Evolutionary conservation across 2,888 invertebrate genomes (phyloP), one percentile per base, ranked within the genome.

Genomic region (Melipona beecheii): DNA sequence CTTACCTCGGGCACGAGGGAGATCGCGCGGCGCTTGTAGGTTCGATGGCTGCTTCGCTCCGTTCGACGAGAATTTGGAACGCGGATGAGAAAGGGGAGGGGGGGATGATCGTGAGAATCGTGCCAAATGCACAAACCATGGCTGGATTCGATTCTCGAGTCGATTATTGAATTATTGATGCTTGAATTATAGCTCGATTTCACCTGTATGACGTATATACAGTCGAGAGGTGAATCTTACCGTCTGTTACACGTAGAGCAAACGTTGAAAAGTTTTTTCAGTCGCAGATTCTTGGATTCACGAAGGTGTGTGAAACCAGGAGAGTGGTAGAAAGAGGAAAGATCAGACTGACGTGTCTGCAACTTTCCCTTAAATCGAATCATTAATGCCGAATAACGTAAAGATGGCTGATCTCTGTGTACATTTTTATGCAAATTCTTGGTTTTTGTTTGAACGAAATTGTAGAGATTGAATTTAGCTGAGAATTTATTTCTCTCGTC

Each of bases 1-100:
- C 54, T 69, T 69, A 54, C 27, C n/a, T 58, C 15, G n/a, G n/a
- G n/a, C n/a, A 56, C n/a, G 13, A 56, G n/a, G 56, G n/a, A n/a
- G n/a, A n/a, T 58, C 15, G n/a, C 4, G 56, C 56, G 2, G 4
- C 15, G n/a, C n/a, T 58, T 58, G 15, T 58, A n/a, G 56, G 5
- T 58, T 58, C 43, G n/a, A n/a, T 58, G 24, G n/a, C 56, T 56
- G 56, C 13, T 56, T n/a, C 21, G 56, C 56, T 58, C 2, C n/a
- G 15, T 58, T 27, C 27, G 27, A 60, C 24, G 27, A 58, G 15
- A 58, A 58, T 58, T 58, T 43, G 43, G 43, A 52, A 52, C 43
- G 43, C 43, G 43, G 50, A 17, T 0, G 50, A 2, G 17, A 2
- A 17, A 17, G 50, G n/a, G 2, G 56, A 24, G 27, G 19, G 4